Evolutionary conservation across 2,888 invertebrate species (phyloP), one percentile per base, ranked within the genome.

Genomic region (Phalera bucephala): DNA sequence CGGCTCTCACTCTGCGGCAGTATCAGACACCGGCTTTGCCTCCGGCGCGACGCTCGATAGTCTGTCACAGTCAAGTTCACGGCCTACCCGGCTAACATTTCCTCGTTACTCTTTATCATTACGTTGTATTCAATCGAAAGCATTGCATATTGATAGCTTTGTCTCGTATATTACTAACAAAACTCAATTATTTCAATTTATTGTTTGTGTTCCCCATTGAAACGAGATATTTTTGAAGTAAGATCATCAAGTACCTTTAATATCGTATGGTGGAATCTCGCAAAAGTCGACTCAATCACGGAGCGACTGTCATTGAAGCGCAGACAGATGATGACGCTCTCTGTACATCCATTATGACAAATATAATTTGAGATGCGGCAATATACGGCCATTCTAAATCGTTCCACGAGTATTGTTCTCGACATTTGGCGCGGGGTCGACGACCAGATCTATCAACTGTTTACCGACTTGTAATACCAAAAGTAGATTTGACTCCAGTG

Each of bases 51-150:
- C 68, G 58, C 57, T 71, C 65, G 62, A 64, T 66, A 64, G 71
- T 72, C 72, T 76, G 70, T 71, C 72, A 64, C 70, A 78, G 78
- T 80, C 82, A 85, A 85, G 85, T 85, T 86, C 85, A 83, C 67
- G 82, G 82, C 60, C 78, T 70, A 62, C 49, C 35, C 58, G 51
- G 53, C 46, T 56, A 55, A 63, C 62, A 66, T 65, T 73, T 73
- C 70, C 68, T 65, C 59, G 58, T 72, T 56, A 52, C 52, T 56
- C 52, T 60, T 55, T 59, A 65, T 52, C 54, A 56, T 46, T 28
- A 36, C 50, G 40, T 59, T n/a, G n/a, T n/a, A n/a, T 55, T 57
- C 40, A 51, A 55, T 49, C 36, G 37, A 52, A 55, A 55, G 33
- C 36, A 53, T 51, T 48, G 36, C 33, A 25, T 40, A 51, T 51